These are phyloP conservation scores for Choristoneura fumiferana DNA, from an alignment of 1,140 invertebrate genomes.

Conservation along the genomic window DNA sequence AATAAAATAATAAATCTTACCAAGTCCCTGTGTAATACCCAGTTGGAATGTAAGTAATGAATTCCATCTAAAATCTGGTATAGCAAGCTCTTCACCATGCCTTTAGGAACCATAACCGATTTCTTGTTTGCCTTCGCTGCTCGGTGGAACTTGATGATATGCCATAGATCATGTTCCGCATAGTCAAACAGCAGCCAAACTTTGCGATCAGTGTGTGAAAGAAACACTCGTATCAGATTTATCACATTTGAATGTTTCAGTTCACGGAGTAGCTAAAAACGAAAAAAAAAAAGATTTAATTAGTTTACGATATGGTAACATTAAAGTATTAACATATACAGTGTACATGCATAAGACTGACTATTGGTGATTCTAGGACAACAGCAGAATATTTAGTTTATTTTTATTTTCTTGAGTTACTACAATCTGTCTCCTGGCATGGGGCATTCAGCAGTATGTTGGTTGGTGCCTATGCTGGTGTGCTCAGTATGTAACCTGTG, in stretches of 20 bases:
- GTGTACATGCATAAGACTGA: too few relatives aligned
- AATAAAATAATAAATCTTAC: slow-evolving; percentile 74
- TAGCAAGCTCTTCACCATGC: slow-evolving; percentile 98
- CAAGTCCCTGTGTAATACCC: slow-evolving; percentile 99
- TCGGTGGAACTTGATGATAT: slow-evolving; percentile 99
- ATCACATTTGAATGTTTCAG: slow-evolving; percentile 99
- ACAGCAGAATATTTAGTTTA: too few relatives aligned
- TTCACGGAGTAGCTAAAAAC: slow-evolving; percentile 94
- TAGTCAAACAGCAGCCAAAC: slow-evolving; percentile 99
- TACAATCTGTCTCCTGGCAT: too few relatives aligned
- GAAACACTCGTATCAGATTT: slow-evolving; percentile 97
- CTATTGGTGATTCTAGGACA: too few relatives aligned
- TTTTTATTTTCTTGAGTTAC: too few relatives aligned
- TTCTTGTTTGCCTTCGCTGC: slow-evolving; percentile 99
- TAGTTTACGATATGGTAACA: too few relatives aligned
- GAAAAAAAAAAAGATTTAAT: slow-evolving; percentile 28
- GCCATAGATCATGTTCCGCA: slow-evolving; percentile 99
- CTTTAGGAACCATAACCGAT: slow-evolving; percentile 96
- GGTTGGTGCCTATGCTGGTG: too few relatives aligned
- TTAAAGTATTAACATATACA: too few relatives aligned
- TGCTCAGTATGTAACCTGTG: too few relatives aligned
- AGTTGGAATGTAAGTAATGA: slow-evolving; percentile 99
- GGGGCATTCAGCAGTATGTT: too few relatives aligned
- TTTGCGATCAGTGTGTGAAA: slow-evolving; percentile 98
- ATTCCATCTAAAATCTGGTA: slow-evolving; percentile 99